Conservation (phyloP, 2,113 vertebrate species). For the Parus major region DNA sequence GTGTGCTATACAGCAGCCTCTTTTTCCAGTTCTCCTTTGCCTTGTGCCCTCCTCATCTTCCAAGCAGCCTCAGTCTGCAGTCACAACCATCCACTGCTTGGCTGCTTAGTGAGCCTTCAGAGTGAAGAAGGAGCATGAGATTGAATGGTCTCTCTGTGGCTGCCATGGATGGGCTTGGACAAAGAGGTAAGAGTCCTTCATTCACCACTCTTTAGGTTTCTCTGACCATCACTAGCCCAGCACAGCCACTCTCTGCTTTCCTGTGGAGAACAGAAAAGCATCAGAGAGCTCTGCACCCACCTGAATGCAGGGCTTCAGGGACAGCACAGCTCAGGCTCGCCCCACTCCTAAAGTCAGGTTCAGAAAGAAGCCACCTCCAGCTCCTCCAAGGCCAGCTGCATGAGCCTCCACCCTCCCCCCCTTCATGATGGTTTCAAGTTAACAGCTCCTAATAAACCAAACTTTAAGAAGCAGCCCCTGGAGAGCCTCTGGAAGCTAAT, state of each 20-base stretch:
- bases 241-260: neutral
- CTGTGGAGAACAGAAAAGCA: neutral
- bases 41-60: neutral
- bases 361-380: neutral
- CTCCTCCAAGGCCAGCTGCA: neutral
- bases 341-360: neutral
- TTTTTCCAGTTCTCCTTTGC: neutral
- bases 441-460: conserved; percentile 27
- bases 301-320: neutral
- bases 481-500: conserved; percentile 25
- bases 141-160: neutral
- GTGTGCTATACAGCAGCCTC: neutral
- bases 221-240: neutral
- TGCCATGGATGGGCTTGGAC: neutral
- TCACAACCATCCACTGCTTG: neutral
- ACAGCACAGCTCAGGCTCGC: neutral
- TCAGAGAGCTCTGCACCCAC: neutral
- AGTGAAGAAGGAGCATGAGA: rapidly evolving
- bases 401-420: neutral
- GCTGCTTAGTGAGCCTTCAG: neutral
- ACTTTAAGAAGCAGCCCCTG: neutral
- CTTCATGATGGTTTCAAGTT: neutral
- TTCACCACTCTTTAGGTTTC: neutral
- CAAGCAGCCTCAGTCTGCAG: neutral
- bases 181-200: neutral